Percentiles rank a stretch among this genome's conserved stretches.
These are phyloP conservation scores for Nyctibius bracteatus DNA, from an alignment of 2,113 vertebrate genomes.

Conservation along the genomic window DNA sequence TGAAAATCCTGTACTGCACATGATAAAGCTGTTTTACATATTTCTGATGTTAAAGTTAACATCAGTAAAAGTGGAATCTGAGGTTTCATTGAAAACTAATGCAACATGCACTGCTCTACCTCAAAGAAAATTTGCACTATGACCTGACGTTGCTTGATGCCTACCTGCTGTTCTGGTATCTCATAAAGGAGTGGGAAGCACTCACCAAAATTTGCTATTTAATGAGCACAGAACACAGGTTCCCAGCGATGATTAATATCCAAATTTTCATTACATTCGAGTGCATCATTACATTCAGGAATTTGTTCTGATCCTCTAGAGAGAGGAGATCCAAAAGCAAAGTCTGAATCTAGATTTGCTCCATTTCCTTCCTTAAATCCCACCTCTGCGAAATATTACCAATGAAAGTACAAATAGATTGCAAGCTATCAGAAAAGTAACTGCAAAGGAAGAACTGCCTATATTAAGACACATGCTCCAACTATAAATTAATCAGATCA, in stretches of 20 bases:
- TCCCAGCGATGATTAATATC: slow-evolving; percentile 16
- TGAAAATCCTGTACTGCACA: background rate
- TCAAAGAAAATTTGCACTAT: background rate
- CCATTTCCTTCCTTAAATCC: background rate
- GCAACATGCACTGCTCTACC: background rate
- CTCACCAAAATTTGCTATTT: slow-evolving; percentile 6
- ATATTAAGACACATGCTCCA: background rate
- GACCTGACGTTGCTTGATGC: background rate
- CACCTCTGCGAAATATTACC: background rate
- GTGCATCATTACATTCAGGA: background rate
- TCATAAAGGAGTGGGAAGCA: background rate
- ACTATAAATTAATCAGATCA: background rate
- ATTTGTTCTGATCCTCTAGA: slow-evolving; percentile 8
- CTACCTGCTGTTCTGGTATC: background rate
- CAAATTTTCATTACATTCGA: background rate
- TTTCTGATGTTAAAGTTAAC: background rate
- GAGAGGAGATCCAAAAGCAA: background rate
- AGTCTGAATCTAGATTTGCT: background rate
- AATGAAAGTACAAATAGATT: background rate
- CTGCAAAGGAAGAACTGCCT: background rate
- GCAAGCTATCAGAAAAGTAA: background rate
- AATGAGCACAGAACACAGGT: background rate
- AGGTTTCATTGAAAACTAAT: background rate
- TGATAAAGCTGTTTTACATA: background rate
- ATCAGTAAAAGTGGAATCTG: background rate